phyloP scores from a whole-genome alignment of 2,797 vertebrate species.

The Bradypus variegatus region DNA sequence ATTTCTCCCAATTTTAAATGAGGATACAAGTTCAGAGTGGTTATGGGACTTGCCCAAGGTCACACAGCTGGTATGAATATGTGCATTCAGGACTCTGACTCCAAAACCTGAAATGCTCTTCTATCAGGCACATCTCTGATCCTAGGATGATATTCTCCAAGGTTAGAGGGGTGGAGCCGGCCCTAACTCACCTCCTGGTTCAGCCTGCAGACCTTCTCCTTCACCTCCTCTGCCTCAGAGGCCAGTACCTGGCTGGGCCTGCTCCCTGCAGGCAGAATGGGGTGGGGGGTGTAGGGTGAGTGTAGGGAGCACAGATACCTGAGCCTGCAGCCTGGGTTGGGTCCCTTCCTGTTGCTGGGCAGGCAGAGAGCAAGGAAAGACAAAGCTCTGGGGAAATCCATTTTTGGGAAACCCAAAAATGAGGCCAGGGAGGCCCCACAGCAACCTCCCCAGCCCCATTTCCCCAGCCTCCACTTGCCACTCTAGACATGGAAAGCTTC shows the following conservation, averaged over 20 bases:
- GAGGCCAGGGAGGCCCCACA: no score
- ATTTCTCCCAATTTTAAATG: background rate
- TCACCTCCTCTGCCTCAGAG: conserved; percentile 84
- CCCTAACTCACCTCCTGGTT: conserved; percentile 83
- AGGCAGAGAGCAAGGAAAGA: background rate
- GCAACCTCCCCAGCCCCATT: background rate
- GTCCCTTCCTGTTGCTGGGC: background rate
- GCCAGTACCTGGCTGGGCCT: conserved; percentile 47
- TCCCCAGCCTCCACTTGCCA: accelerated
- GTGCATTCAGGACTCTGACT: background rate
- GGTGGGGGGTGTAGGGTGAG: background rate
- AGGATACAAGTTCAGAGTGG: background rate
- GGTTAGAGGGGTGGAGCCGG: background rate
- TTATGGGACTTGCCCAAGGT: background rate
- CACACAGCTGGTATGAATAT: background rate
- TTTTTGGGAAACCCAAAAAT: background rate
- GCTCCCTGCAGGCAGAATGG: conserved; percentile 28
- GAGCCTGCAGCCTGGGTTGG: background rate
- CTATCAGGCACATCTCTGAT: background rate
- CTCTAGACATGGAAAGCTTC: background rate
- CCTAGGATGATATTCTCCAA: background rate
- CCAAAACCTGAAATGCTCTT: background rate
- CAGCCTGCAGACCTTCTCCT: conserved; percentile 83
- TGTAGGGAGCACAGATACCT: background rate
- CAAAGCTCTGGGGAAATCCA: background rate